Evolutionary conservation across 2,797 vertebrate genomes (phyloP), one percentile per base, ranked within the genome.

Genomic region (Moxostoma hubbsi): DNA sequence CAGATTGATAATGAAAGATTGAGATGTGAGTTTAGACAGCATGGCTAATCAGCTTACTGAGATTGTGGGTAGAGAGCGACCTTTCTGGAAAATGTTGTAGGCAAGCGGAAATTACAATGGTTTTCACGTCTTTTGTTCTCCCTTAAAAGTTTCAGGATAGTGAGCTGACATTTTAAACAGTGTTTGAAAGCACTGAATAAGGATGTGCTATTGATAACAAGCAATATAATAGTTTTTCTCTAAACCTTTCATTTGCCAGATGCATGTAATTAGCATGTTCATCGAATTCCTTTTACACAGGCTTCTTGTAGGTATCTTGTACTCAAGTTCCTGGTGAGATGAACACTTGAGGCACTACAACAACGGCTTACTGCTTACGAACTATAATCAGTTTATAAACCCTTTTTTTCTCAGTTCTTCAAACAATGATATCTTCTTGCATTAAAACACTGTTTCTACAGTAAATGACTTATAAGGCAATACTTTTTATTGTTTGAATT

Each of bases 21-120:
- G 88, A 86, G 87, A 88, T 90, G 85, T 86, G 24, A 75, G 83
- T 85, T 85, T 85, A 87, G 87, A 82, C 83, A 89, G 87, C 87
- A 24, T 72, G 84, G 89, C 88, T 89, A 89, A 87, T 81, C 66
- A 45, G 58, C 72, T 82, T 79, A 79, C 68, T 1, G 57, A 76
- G 49, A 73, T 61, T 47, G 45, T 53, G 18, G 58, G 2, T 67
- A 24, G 10, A 55, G 75, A 51, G 55, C 5, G 50, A 68, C 64
- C 69, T 77, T 72, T 81, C 11, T 11, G n/a, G 47, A 16, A 7
- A n/a, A 57, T 58, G 50, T 58, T 18, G 5, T 57, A 10, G 67
- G 57, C 49, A 1, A 10, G 61, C 9, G 64, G 4, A 70, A 69
- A 63, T 51, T n/a, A 7, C 24, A 9, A 63, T 18, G 36, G 36